phyloP scores from a whole-genome alignment of 92 coral and sea anemone genomes.

The Meandrina meandrites region DNA sequence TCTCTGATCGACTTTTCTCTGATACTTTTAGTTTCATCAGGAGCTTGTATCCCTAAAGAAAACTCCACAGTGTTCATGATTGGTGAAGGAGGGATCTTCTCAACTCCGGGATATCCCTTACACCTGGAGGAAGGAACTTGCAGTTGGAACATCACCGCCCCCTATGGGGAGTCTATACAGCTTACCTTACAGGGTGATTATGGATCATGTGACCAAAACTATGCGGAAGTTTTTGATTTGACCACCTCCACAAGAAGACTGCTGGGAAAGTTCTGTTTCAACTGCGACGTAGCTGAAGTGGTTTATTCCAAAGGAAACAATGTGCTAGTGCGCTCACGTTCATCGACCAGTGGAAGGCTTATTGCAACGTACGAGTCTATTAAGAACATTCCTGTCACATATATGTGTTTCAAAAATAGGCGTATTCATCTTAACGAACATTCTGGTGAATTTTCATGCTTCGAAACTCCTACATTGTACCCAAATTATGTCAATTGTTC shows the following conservation, averaged over 20 bases:
- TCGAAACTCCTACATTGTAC: conserved; percentile 45
- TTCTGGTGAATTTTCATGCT: conserved; percentile 57
- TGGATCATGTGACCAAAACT: too few species aligned
- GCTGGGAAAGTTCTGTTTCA: conserved; percentile 41
- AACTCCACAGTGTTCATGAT: conserved; percentile 27
- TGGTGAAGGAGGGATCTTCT: conserved; percentile 16
- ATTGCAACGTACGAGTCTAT: conserved; percentile 39
- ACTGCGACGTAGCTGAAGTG: not conserved
- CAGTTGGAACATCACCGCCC: conserved; percentile 42
- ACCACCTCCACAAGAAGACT: conserved; percentile 11
- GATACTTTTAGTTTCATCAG: too few species aligned
- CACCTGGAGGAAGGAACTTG: conserved; percentile 29
- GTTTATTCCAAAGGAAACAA: conserved; percentile 45
- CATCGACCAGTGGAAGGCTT: conserved; percentile 12
- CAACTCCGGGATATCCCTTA: conserved; percentile 44
- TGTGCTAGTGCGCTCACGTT: not conserved
- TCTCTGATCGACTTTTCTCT: too few species aligned
- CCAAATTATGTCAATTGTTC: conserved; percentile 45
- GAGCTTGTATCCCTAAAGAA: conserved; percentile 38
- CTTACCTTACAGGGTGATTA: too few species aligned
- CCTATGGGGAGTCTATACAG: conserved; percentile 26
- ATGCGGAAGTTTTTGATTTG: conserved; percentile 42
- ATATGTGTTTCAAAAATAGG: not conserved
- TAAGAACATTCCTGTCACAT: not conserved
- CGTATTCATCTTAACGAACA: not conserved